Evolutionary conservation across 2,113 vertebrate genomes (phyloP), one percentile per base, ranked within the genome.

Genomic region (Tachuris rubrigastra): DNA sequence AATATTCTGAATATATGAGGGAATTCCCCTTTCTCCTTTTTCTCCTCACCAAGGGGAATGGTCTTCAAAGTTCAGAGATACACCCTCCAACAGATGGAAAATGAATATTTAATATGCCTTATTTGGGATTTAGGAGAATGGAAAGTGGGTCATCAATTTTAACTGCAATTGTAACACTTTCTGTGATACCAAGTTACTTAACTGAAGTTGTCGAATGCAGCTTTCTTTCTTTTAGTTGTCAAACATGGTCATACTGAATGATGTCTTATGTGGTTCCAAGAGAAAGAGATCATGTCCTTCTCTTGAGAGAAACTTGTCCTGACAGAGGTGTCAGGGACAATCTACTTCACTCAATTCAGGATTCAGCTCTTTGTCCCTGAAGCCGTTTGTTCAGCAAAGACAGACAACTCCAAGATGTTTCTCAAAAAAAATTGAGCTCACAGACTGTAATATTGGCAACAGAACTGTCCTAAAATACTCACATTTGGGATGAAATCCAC

Each of bases 261-360:
- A 81, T 78, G 81, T 93, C 85, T 41, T 69, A 58, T 33, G 47
- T 2, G 2, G 68, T 80, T 93, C 63, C 78, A 86, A 71, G 49
- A 79, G 60, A 87, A 79, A 91, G 47, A 37, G 78, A 91, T 59
- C 0, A 0, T 60, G 24, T 90, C 87, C 59, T 92, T 63, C 73
- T 94, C 60, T 90, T 92, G 92, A 95, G 73, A 84, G 89, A 86
- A 81, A 97, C 73, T 78, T 89, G 62, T 84, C 83, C 90, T 95
- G 96, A 95, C 96, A 96, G 92, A 94, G 88, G 60, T 90, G 96
- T 93, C 96, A 94, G 39, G 37, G 66, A 65, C 76, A 89, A 97
- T 95, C 79, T 94, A 84, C 73, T 92, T 97, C 93, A 96, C n/a
- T 85, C 88, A 88, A 14, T 53, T 63, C 73, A 81, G 31, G 69